Base-by-base conservation (phyloP, 2,113 vertebrate species). In the Paracanthobrama guichenoti region DNA sequence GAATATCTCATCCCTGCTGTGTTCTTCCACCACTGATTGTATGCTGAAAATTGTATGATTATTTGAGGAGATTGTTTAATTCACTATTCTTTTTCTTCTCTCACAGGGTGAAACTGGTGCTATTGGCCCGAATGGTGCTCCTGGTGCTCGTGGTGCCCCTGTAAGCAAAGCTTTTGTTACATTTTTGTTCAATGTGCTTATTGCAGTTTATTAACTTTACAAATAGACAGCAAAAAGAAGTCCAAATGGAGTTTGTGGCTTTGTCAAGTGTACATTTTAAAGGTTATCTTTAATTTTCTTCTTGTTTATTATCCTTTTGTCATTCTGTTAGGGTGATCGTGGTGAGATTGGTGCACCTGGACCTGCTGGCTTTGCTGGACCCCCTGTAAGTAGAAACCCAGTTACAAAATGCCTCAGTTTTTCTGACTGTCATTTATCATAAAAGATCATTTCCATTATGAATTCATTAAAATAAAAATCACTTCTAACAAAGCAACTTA, bases 311-410 rank as follows among this genome's bases (percentile, higher is more conserved):
- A 22, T n/a, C 18, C 2, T 85, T 57, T 80, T 50, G 62, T 90
- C 11, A 82, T 71, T 12, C 71, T 66, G 66, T 46, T 86, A 99
- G 98, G 98, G 98, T 62, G 98, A 98, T 83, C 97, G 97, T 18
- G 98, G 98, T 69, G 98, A 99, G 91, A 88, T 90, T 18, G 98
- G 98, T 67, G 96, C 97, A 86, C 95, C 97, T 6, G 98, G 98
- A 46, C 97, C 97, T 91, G 97, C 97, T 94, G 98, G 97, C 83
- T 99, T 99, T 62, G 97, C 98, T 92, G 98, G 98, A 91, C 97
- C 98, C 88, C 98, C 97, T 73, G 98, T 99, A 85, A 97, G 97
- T 97, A 90, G 79, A 88, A 44, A 64, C 57, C 67, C 57, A 69
- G 16, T 39, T 42, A 71, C 50, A 3, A 57, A 31, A 78, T 55